phyloP scores from a whole-genome alignment of 1,140 invertebrate species.

The Bathynomus jamesi region DNA sequence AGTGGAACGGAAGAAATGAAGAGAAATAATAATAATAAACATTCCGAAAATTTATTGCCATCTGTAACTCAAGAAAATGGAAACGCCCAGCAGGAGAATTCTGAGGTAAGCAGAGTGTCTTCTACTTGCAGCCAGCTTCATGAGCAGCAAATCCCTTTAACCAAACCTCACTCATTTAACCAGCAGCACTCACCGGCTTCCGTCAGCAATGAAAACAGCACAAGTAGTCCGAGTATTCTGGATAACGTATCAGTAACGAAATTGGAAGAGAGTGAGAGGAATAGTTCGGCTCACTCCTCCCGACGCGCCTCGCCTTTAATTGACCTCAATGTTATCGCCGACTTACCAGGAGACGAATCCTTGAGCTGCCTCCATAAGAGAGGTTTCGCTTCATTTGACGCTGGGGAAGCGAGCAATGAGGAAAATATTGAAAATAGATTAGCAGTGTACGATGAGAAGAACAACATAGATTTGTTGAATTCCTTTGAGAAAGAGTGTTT shows the following conservation, averaged over 20 bases:
- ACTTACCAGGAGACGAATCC: too few relatives aligned
- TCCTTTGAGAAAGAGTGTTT: too few relatives aligned
- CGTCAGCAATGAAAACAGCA: neutral
- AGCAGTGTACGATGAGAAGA: too few relatives aligned
- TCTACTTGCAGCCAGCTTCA: neutral
- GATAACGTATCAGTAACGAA: neutral
- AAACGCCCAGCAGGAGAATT: neutral
- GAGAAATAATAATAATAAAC: slow-evolving; percentile 9
- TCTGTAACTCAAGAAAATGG: neutral
- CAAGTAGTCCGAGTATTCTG: neutral
- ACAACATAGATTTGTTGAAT: too few relatives aligned
- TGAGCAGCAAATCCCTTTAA: neutral
- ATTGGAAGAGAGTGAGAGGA: neutral
- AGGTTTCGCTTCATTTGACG: too few relatives aligned
- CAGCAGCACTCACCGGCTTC: neutral
- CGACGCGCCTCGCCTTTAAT: neutral
- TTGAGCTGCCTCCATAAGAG: too few relatives aligned
- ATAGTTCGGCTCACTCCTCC: neutral
- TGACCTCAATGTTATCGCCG: neutral
- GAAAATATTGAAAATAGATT: too few relatives aligned
- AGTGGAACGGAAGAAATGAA: slow-evolving; percentile 16
- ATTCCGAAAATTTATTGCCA: slow-evolving; percentile 17
- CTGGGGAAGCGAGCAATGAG: too few relatives aligned
- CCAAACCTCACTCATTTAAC: neutral
- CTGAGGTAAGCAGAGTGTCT: neutral